Percentiles rank a stretch among this genome's conserved stretches.
Evolutionary conservation across 1,140 invertebrate genomes (phyloP).

Genomic region (Stegodyphus dumicola): DNA sequence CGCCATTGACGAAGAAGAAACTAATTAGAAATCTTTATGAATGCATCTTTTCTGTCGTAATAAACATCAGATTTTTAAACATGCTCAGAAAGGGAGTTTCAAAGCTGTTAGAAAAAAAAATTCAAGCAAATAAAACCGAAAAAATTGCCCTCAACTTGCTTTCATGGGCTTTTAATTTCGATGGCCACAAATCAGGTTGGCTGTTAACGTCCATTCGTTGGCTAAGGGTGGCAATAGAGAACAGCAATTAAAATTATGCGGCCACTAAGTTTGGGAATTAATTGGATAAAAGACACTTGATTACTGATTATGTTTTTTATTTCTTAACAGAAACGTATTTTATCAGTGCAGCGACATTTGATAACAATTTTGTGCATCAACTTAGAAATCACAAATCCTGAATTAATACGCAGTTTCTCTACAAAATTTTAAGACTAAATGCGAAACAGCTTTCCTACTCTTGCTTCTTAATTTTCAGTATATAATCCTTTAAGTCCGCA

Average conservation of each 20-base stretch:
- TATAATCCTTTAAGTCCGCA: too few relatives aligned
- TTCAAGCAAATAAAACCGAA: background rate
- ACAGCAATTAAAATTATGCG: slow-evolving; percentile 38
- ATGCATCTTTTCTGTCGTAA: background rate
- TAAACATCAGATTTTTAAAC: background rate
- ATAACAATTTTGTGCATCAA: too few relatives aligned
- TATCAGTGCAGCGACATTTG: too few relatives aligned
- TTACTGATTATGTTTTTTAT: too few relatives aligned
- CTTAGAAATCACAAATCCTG: too few relatives aligned
- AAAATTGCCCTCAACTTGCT: background rate
- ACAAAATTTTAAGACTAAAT: too few relatives aligned
- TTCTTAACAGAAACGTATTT: too few relatives aligned
- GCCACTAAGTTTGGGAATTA: slow-evolving; percentile 23
- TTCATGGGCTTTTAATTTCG: slow-evolving; percentile 32
- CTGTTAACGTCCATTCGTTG: slow-evolving; percentile 29
- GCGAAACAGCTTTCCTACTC: too few relatives aligned
- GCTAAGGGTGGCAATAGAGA: background rate
- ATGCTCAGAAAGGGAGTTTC: background rate
- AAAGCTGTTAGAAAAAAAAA: background rate
- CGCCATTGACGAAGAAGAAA: background rate
- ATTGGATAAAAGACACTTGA: slow-evolving; percentile 5
- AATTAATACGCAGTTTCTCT: too few relatives aligned
- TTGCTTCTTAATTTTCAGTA: too few relatives aligned
- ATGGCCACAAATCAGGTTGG: slow-evolving; percentile 33
- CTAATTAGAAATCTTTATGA: slow-evolving; percentile 1